These are phyloP conservation scores for Cheilosia scutellata DNA, from an alignment of 2,888 invertebrate species.

Conservation along the genomic window DNA sequence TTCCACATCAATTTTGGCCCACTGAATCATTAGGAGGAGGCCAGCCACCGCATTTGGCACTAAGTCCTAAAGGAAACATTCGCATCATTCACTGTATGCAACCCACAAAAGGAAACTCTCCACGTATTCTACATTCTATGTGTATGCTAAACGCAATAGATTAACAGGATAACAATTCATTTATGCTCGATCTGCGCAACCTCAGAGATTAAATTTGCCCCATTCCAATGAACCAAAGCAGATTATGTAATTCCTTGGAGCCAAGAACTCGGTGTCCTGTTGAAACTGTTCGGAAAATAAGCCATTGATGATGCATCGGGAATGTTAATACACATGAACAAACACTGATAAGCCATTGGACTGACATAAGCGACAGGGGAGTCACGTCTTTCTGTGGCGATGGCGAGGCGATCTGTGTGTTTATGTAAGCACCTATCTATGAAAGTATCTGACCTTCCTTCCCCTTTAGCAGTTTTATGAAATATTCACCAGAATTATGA, in stretches of 20 bases:
- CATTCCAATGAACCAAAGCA: slow-evolving; percentile 8
- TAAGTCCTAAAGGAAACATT: slow-evolving; percentile 28
- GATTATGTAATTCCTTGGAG: slow-evolving; percentile 9
- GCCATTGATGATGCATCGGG: slow-evolving; percentile 47
- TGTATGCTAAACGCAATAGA: slow-evolving; percentile 15
- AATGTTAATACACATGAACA: slow-evolving; percentile 35
- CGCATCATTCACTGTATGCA: neutral
- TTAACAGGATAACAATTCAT: slow-evolving; percentile 52
- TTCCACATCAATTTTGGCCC: slow-evolving; percentile 27
- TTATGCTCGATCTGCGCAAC: slow-evolving; percentile 52
- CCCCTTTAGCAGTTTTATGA: slow-evolving; percentile 30
- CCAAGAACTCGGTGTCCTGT: neutral
- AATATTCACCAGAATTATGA: slow-evolving; percentile 40
- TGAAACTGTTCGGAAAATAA: slow-evolving; percentile 35
- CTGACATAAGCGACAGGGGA: neutral
- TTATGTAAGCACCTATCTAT: neutral
- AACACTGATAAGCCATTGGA: slow-evolving; percentile 24
- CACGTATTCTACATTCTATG: neutral
- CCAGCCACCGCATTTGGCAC: slow-evolving; percentile 6
- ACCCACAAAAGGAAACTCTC: neutral
- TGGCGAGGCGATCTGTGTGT: neutral
- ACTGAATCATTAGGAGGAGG: neutral
- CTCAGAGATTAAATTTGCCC: slow-evolving; percentile 39
- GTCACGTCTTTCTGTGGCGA: neutral
- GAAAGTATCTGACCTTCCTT: neutral